Evolutionary conservation across 2,797 vertebrate genomes (phyloP).

Genomic region (Leptatherina wallacei): DNA sequence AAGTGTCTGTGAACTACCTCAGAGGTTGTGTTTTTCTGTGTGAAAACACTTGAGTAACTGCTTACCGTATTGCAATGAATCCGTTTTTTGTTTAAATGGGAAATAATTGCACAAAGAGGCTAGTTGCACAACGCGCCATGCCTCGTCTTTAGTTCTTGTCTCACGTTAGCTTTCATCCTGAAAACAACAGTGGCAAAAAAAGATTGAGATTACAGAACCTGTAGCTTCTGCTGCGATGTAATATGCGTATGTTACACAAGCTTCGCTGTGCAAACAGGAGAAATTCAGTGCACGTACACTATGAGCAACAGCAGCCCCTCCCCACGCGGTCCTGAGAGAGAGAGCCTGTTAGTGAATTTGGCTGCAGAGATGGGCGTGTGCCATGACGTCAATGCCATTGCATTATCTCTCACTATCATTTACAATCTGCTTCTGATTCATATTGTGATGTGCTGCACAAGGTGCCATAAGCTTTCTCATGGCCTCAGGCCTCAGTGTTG

Average conservation of each 20-base stretch:
- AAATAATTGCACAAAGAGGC: slow-evolving; percentile 22
- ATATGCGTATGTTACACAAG: slow-evolving; percentile 72
- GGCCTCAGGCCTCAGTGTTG: slow-evolving; percentile 46
- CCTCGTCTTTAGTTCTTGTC: slow-evolving; percentile 8
- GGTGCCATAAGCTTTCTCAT: slow-evolving; percentile 15
- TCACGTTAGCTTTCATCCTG: slow-evolving; percentile 4
- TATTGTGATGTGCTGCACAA: slow-evolving; percentile 36
- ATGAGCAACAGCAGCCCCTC: slow-evolving; percentile 76
- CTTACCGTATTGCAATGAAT: slow-evolving; percentile 15
- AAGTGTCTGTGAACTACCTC: slow-evolving; percentile 63
- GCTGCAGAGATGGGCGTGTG: slow-evolving; percentile 79
- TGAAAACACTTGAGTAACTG: slow-evolving; percentile 8
- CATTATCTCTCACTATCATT: slow-evolving; percentile 38
- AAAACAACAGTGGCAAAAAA: not conserved
- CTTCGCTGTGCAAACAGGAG: slow-evolving; percentile 53
- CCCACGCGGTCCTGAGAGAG: slow-evolving; percentile 69
- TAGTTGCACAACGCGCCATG: slow-evolving; percentile 3
- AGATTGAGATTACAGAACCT: slow-evolving; percentile 46
- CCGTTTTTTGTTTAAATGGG: slow-evolving; percentile 17
- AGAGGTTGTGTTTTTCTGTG: slow-evolving; percentile 5
- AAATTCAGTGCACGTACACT: slow-evolving; percentile 77
- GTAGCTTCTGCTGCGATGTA: slow-evolving; percentile 60
- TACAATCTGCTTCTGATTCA: slow-evolving; percentile 46
- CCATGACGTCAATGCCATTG: slow-evolving; percentile 77
- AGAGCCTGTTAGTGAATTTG: slow-evolving; percentile 69